Evolutionary conservation across 2,888 invertebrate genomes (phyloP), one percentile per base, ranked within the genome.

Genomic region (Strigamia crassipes): DNA sequence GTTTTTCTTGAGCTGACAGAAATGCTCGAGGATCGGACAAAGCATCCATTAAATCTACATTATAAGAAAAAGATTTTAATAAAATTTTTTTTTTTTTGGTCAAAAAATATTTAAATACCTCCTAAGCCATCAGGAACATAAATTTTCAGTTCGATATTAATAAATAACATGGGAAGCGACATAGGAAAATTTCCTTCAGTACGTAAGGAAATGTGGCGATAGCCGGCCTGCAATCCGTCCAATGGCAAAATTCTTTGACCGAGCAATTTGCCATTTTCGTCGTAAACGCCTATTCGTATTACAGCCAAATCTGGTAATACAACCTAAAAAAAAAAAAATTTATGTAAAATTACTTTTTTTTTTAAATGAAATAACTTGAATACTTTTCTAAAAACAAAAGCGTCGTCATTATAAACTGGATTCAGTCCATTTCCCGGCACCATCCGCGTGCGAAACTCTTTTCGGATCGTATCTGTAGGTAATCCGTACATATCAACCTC

Each of bases 181-280:
- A 99, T 96, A 82, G 99, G 97, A 89, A 99, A 98, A 90, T 99
- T 99, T 82, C 99, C 98, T 88, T 99, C 99, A 0, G 99, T 99
- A 83, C 99, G 89, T 27, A 99, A 90, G 0, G 99, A 96, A 86
- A 99, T 99, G 89, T 99, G 99, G 0, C 99, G 91, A 89, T 98
- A 99, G 77, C 99, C 98, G 0, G 97, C 96, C 89, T 99, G 97
- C 82, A 99, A 90, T 61, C 99, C 99, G 88, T 99, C 99, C 84
- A 99, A 89, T 0, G 99, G 99, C 83, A 99, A 91, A 86, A 99
- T 99, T 82, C 99, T 91, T 88, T 99, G 99, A 0, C 99, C 99
- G 38, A 99, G 91, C 84, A 99, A 92, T 86, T 95, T 96, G 82
- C 97, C 96, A 87, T 93, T 97, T 89, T 99, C 99, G 88, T 99